Base-by-base conservation (phyloP, 2,888 invertebrate species). In the Strigamia crassipes region DNA sequence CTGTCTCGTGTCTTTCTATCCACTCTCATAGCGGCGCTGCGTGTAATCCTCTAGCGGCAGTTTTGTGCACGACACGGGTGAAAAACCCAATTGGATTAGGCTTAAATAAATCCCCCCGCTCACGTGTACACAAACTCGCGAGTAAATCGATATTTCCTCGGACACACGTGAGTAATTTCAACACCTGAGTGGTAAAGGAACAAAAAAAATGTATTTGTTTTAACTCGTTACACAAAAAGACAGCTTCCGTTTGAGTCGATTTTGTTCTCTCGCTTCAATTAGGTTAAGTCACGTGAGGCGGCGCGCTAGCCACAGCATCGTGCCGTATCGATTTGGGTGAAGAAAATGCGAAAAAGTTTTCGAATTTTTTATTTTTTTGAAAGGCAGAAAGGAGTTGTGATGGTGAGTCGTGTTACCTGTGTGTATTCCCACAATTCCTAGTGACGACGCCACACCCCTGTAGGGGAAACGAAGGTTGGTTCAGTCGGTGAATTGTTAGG, bases 31-130 rank as follows among this genome's bases (percentile, higher is more conserved):
- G 21, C 61, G 46, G 46, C 13, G 46, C 46, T 13, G 21, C 6
- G 5, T 73, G 27, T 73, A 73, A 73, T 73, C 73, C 73, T 73
- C 73, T 23, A 73, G 73, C 73, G 73, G 73, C 73, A 73, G 73
- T 73, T 73, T 73, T 73, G 73, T 73, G 73, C 73, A 73, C 73
- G 73, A 73, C 73, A 73, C 73, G 73, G 73, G 73, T 73, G 73
- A 73, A 73, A 73, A 73, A 56, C 56, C 73, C 73, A 73, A 73
- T 73, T 73, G 73, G 73, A 73, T 73, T 73, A 73, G 31, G 73
- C 73, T 73, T 73, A 73, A 73, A 73, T 73, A 73, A 73, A 73
- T 73, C 73, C 73, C 51, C 51, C 13, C 31, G 1, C 73, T 56
- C 56, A 18, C n/a, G 46, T 61, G 61, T 61, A 61, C 61, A 61